phyloP scores from a whole-genome alignment of 2,113 vertebrate species.

The Mormyrus iriodes region DNA sequence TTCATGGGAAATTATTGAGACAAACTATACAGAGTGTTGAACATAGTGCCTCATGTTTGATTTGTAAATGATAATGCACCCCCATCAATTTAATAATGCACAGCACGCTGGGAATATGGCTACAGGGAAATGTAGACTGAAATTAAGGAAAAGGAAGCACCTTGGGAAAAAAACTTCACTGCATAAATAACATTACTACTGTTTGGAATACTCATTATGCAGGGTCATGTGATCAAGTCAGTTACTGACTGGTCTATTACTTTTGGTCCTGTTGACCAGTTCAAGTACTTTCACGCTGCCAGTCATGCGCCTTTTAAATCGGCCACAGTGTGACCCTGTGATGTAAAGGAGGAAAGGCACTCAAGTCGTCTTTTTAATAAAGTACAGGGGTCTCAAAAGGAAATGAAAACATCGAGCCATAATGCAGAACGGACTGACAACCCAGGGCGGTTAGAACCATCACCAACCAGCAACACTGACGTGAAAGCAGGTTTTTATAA shows the following conservation, averaged over 20 bases:
- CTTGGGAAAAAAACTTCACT: not conserved
- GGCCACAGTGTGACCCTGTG: not conserved
- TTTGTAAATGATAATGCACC: not conserved
- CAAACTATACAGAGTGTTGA: not conserved
- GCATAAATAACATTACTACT: not conserved
- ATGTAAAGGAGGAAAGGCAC: not conserved
- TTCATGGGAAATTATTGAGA: not conserved
- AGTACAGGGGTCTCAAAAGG: not conserved
- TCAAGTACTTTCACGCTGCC: not conserved
- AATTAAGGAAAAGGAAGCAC: not conserved
- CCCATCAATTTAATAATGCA: constrained; percentile 4
- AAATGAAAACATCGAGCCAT: not conserved
- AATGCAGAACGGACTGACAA: not conserved
- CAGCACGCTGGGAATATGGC: not conserved
- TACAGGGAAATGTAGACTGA: not conserved
- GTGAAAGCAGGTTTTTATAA: not conserved
- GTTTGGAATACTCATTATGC: not conserved
- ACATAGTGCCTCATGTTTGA: constrained; percentile 11
- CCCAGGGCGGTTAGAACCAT: not conserved
- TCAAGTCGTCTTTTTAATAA: not conserved
- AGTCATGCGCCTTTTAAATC: not conserved
- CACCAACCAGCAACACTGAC: not conserved
- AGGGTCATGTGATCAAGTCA: not conserved
- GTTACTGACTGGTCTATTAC: not conserved
- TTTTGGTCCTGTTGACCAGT: not conserved